Base-by-base conservation (phyloP, 2,113 vertebrate genomes). In the Catharus bicknelli region DNA sequence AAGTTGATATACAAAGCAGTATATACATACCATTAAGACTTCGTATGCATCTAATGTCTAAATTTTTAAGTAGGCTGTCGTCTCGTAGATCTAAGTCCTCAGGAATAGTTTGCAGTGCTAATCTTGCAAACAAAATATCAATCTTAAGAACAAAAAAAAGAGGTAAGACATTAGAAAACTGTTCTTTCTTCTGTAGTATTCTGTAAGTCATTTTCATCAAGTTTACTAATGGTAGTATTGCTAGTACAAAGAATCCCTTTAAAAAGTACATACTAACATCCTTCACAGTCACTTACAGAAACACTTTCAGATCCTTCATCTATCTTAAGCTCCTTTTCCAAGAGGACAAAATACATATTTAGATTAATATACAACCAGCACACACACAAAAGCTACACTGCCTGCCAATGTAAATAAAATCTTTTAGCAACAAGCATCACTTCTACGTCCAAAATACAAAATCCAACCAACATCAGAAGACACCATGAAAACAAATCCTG, bases 91-190 rank as follows among this genome's bases (percentile, higher is more conserved):
- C 98, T 97, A 99, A 95, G 78, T 98, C 98, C 95, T 99, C 98
- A 70, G 98, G 98, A 97, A 99, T 98, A 94, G 98, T 98, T 96
- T 98, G 98, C 93, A 98, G 94, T 42, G 98, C 98, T 97, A 99
- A 96, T 94, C 98, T 97, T 94, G 98, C 99, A 98, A 99, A 99
- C 87, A 99, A 97, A 96, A 99, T 98, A 97, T 99, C 98, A 97
- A 99, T 99, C 99, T 99, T 97, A 95, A n/a, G 91, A 90, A 94
- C 14, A 94, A 81, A 93, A 93, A 48, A 61, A 5, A 81, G 7
- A 73, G 5, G 47, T 3, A 70, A 45, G 10, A 63, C 17, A 68
- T 94, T 58, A 95, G 62, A 72, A 74, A 84, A 59, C 3, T 32
- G 6, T 19, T 85, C 19, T 43, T 82, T 59, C 21, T 50, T 67